Evolutionary conservation across 2,888 invertebrate genomes (phyloP).

Genomic region (Trissoscelio sp.): DNA sequence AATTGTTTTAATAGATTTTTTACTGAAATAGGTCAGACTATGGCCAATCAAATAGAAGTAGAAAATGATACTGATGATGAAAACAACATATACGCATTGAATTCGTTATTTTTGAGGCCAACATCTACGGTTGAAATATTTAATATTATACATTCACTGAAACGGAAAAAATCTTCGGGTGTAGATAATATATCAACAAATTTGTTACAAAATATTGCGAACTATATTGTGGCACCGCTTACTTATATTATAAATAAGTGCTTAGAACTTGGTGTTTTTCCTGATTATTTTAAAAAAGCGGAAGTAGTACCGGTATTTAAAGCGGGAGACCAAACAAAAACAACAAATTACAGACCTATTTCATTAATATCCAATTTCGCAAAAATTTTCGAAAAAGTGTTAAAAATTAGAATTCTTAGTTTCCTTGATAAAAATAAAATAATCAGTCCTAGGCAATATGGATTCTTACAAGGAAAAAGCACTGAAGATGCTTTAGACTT

Average conservation of each 20-base stretch:
- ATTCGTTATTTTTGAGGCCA: neutral
- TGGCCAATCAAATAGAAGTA: neutral
- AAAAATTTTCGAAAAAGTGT: slow-evolving; percentile 23
- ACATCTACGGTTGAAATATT: neutral
- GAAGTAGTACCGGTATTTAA: slow-evolving; percentile 16
- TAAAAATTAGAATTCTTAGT: neutral
- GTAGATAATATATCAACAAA: too few species aligned
- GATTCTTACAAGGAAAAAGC: neutral
- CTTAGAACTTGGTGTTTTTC: too few species aligned
- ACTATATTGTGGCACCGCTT: too few species aligned
- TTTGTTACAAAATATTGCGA: too few species aligned
- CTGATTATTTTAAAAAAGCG: neutral
- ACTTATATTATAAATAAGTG: too few species aligned
- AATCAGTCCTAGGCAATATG: too few species aligned
- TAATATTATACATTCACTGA: neutral
- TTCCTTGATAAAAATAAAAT: neutral
- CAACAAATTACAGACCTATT: slow-evolving; percentile 14
- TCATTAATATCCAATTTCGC: neutral
- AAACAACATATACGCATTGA: neutral
- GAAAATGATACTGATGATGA: neutral
- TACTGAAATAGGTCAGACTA: neutral
- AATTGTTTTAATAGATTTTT: neutral
- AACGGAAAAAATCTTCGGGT: neutral
- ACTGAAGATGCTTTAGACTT: slow-evolving; percentile 8
- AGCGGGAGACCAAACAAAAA: neutral